phyloP scores from a whole-genome alignment of 2,888 invertebrate species.

The Liposcelis brunnea region DNA sequence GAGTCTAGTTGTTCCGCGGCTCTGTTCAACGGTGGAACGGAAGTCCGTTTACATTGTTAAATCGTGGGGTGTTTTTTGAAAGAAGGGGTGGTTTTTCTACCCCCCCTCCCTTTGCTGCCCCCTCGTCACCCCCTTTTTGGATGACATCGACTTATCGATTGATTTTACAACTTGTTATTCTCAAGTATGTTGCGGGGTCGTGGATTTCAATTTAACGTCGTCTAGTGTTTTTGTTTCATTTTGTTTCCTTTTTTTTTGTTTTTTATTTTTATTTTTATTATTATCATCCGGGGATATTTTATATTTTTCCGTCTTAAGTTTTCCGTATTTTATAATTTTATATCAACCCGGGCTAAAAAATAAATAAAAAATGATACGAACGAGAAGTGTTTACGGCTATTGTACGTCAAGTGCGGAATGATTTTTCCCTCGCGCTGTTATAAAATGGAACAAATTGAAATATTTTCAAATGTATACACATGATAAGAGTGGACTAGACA shows the following conservation, averaged over 20 bases:
- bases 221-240: neutral
- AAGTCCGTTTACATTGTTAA: slow-evolving; percentile 8
- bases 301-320: neutral
- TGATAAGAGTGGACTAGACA: too few species aligned
- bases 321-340: neutral
- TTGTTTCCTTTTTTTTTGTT: neutral
- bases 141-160: slow-evolving; percentile 7
- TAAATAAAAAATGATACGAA: too few species aligned
- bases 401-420: too few species aligned
- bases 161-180: slow-evolving; percentile 7
- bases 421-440: too few species aligned
- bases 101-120: slow-evolving; percentile 5
- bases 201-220: neutral
- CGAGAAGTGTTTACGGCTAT: too few species aligned
- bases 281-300: slow-evolving; percentile 1
- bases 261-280: neutral
- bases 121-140: neutral
- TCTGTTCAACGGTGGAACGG: slow-evolving; percentile 3
- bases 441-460: too few species aligned
- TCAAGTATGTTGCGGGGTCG: slow-evolving; percentile 3
- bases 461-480: too few species aligned
- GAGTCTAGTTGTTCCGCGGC: slow-evolving; percentile 7
- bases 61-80: slow-evolving; percentile 5
- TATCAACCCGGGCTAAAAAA: too few species aligned
- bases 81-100: slow-evolving; percentile 7